These are phyloP conservation scores for Cathartes aura DNA, from an alignment of 2,113 vertebrate genomes.

Conservation along the genomic window DNA sequence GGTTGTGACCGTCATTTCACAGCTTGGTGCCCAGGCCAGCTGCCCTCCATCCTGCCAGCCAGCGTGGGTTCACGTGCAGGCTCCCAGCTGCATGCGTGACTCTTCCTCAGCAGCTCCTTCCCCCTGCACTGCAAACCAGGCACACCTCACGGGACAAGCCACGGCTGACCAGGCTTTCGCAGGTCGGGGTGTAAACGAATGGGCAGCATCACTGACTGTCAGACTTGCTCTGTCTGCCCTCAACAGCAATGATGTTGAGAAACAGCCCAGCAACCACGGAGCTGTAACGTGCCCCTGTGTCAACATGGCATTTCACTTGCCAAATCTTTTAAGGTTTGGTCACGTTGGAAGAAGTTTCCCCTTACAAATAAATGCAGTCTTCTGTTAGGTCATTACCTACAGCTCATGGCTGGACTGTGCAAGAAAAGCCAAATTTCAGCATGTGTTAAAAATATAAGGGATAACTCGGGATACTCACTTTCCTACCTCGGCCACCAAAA, in stretches of 20 bases:
- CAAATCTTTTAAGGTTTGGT: not conserved
- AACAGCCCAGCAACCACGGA: not conserved
- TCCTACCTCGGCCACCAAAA: not conserved
- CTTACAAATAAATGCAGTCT: not conserved
- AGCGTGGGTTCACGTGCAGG: accelerated
- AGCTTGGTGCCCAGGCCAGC: not conserved
- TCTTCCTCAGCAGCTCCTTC: not conserved
- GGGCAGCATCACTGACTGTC: not conserved
- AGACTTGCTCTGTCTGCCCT: not conserved
- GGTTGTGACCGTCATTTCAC: not conserved
- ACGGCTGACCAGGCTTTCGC: not conserved
- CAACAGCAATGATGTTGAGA: not conserved
- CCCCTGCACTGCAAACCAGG: not conserved
- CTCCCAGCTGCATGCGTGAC: accelerated
- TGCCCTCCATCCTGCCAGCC: not conserved
- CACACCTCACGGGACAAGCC: not conserved
- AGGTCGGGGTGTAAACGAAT: not conserved
- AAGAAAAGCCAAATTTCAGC: not conserved
- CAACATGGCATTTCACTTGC: not conserved
- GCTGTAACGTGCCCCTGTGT: not conserved
- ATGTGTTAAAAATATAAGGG: not conserved
- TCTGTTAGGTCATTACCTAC: not conserved
- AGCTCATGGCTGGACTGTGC: not conserved
- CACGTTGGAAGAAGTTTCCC: not conserved
- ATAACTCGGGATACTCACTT: not conserved